These are phyloP conservation scores for Haemorhous mexicanus DNA, from an alignment of 2,113 vertebrate species.

Conservation along the genomic window DNA sequence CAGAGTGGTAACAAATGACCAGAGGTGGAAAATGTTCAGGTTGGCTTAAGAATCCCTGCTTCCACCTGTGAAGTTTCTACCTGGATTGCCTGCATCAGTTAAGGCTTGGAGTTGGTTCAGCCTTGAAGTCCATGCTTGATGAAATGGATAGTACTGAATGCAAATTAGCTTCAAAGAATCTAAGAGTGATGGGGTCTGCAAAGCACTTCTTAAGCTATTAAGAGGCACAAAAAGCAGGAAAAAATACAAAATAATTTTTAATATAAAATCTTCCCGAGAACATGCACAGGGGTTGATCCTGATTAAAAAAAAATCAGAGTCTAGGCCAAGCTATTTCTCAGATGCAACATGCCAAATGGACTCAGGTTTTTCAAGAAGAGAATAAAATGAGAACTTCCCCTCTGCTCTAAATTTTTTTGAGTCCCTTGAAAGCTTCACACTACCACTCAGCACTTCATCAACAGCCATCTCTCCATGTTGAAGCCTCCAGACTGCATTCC, in stretches of 20 bases:
- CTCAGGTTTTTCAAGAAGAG: neutral
- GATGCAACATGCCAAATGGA: neutral
- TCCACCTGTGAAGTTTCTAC: neutral
- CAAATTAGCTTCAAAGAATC: conserved; percentile 23
- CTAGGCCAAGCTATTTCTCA: neutral
- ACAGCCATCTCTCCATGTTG: neutral
- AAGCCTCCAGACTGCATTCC: conserved; percentile 9
- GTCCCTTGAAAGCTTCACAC: conserved; percentile 27
- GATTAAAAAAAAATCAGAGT: neutral
- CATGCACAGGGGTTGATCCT: neutral
- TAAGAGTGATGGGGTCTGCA: conserved; percentile 16
- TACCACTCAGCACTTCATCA: conserved; percentile 20
- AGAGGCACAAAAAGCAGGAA: neutral
- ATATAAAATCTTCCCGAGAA: neutral
- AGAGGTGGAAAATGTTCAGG: neutral
- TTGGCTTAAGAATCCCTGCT: neutral
- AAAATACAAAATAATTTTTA: neutral
- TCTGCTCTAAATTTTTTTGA: neutral
- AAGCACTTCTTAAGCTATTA: neutral
- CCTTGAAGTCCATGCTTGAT: conserved; percentile 4
- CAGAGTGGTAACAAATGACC: neutral
- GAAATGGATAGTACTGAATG: neutral
- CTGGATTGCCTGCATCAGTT: conserved; percentile 14
- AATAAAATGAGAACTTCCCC: neutral
- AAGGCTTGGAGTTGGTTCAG: conserved; percentile 15